Evolutionary conservation across 2,888 invertebrate species (phyloP).

Genomic region (Rhagophthalmus giganteus): DNA sequence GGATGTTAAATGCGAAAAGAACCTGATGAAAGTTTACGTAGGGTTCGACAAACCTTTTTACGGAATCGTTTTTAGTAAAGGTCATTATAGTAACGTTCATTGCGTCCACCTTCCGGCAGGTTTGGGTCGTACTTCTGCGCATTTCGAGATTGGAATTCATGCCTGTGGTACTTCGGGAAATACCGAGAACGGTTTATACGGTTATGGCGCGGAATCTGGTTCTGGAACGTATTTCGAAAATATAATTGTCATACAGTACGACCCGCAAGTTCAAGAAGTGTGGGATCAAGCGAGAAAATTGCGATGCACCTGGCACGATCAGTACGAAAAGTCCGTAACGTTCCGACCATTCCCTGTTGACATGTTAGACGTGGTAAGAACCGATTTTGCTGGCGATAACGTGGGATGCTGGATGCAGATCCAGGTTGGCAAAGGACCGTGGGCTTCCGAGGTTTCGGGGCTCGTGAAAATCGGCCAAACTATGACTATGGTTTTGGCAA

Average conservation of each 20-base stretch:
- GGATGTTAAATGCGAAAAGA: slow-evolving; percentile 93
- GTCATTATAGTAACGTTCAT: slow-evolving; percentile 89
- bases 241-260: slow-evolving; percentile 90
- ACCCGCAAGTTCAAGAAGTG: slow-evolving; percentile 86
- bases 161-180: slow-evolving; percentile 92
- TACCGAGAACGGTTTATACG: slow-evolving; percentile 85
- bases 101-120: slow-evolving; percentile 91
- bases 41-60: slow-evolving; percentile 93
- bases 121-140: slow-evolving; percentile 80
- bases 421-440: slow-evolving; percentile 92
- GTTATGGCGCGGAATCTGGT: slow-evolving; percentile 84
- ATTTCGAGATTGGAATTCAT: slow-evolving; percentile 89
- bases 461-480: slow-evolving; percentile 94
- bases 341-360: slow-evolving; percentile 94
- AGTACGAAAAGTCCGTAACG: slow-evolving; percentile 93
- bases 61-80: slow-evolving; percentile 94
- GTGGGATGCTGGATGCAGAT: slow-evolving; percentile 98
- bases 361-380: slow-evolving; percentile 92
- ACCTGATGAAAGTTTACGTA: slow-evolving; percentile 90
- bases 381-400: slow-evolving; percentile 93
- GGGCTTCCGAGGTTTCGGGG: slow-evolving; percentile 94
- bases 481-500: slow-evolving; percentile 95
- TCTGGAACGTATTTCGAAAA: slow-evolving; percentile 93
- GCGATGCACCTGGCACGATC: slow-evolving; percentile 93
- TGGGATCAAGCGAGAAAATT: slow-evolving; percentile 94